A percentile compares a stretch with the other conserved stretches of the same genome.
phyloP scores from a whole-genome alignment of 2,797 vertebrate species.

The Coranthus polyacanthus region DNA sequence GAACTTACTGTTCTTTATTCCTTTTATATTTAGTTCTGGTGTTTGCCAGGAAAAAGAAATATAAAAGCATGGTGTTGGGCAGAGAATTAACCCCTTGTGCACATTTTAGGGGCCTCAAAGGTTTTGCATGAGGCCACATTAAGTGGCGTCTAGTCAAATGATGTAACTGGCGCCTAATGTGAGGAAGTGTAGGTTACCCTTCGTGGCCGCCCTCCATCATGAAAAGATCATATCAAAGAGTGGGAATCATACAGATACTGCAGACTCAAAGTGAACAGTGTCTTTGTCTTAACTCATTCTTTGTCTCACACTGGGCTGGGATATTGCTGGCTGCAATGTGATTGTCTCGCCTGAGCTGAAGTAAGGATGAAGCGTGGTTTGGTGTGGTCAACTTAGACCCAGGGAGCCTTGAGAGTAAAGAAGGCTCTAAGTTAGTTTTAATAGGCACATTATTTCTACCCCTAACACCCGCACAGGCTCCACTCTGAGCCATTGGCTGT shows the following conservation, averaged over 20 bases:
- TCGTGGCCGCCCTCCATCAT: conserved; percentile 54
- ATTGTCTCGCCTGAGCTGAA: conserved; percentile 54
- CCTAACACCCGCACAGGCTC: conserved; percentile 73
- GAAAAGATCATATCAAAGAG: conserved; percentile 71
- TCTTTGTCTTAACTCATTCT: conserved; percentile 60
- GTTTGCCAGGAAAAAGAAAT: conserved; percentile 59
- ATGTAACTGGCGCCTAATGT: conserved; percentile 65
- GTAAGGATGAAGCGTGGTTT: conserved; percentile 60
- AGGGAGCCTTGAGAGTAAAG: conserved; percentile 78
- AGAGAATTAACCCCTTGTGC: conserved; percentile 32
- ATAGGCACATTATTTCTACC: conserved; percentile 84
- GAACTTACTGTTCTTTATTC: conserved; percentile 42
- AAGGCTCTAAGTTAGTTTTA: conserved; percentile 85
- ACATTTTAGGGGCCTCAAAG: conserved; percentile 37
- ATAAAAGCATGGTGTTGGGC: conserved; percentile 35
- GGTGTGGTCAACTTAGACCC: conserved; percentile 75
- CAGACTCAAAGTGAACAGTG: conserved; percentile 59
- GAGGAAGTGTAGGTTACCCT: conserved; percentile 59
- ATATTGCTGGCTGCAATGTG: conserved; percentile 37
- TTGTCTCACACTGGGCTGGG: conserved; percentile 44
- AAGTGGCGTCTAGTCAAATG: conserved; percentile 61
- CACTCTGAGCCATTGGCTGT: conserved; percentile 76
- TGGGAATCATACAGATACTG: conserved; percentile 49
- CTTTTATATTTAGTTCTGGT: conserved; percentile 25
- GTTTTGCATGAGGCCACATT: conserved; percentile 56